Evolutionary conservation across 2,888 invertebrate species (phyloP).

Genomic region (Ormia ochracea): DNA sequence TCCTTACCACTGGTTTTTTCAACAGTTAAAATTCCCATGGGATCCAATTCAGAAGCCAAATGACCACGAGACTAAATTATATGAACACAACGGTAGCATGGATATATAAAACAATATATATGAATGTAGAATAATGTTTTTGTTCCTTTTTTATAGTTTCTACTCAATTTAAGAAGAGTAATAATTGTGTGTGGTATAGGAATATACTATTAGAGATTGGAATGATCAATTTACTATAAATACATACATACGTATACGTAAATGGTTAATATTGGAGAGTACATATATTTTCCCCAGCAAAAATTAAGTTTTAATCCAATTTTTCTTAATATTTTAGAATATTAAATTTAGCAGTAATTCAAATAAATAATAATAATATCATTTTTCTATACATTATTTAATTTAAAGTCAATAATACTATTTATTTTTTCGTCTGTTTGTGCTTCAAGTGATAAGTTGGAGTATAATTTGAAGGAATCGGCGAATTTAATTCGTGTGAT

Average conservation of each 20-base stretch:
- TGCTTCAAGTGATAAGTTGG: too few species aligned
- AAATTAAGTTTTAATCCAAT: constrained; percentile 26
- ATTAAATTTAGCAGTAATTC: not conserved
- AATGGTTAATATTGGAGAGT: not conserved
- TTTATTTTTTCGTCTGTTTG: too few species aligned
- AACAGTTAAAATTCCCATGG: constrained; percentile 81
- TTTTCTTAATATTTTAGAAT: constrained; percentile 27
- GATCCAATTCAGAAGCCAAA: constrained; percentile 88
- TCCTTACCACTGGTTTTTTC: constrained; percentile 75
- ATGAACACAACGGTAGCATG: constrained; percentile 51
- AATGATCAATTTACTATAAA: not conserved
- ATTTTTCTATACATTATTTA: not conserved
- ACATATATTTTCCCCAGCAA: not conserved
- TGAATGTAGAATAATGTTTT: constrained; percentile 41
- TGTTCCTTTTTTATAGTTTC: not conserved
- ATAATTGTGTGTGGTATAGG: not conserved
- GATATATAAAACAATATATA: constrained; percentile 53
- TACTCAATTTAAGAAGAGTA: not conserved
- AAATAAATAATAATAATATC: not conserved
- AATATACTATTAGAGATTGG: not conserved
- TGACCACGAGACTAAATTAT: constrained; percentile 86
- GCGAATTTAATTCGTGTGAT: too few species aligned
- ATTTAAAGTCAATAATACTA: too few species aligned
- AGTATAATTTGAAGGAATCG: too few species aligned
- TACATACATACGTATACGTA: not conserved